Conservation (phyloP, 2,888 invertebrate genomes). For the Nomada lathburiana region DNA sequence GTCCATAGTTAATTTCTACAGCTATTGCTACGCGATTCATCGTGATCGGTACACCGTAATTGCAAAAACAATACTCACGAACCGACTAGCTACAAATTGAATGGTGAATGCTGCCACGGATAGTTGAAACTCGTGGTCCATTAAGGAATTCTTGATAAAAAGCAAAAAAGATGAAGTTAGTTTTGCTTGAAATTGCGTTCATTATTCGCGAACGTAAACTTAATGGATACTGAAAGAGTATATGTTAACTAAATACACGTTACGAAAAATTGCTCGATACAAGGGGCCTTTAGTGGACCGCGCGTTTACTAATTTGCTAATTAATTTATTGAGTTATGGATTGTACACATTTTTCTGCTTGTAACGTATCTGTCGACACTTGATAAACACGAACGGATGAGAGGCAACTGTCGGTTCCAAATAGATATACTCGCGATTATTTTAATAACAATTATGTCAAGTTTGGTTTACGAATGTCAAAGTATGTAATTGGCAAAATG, state of each 20-base stretch:
- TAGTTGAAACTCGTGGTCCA: constrained; percentile 41
- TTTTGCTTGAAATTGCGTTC: not conserved
- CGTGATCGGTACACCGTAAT: constrained; percentile 22
- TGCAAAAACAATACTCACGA: constrained; percentile 24
- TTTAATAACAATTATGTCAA: constrained; percentile 56
- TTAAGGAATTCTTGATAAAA: not conserved
- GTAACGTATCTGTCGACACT: constrained; percentile 23
- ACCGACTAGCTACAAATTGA: constrained; percentile 1
- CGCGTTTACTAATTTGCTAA: constrained; percentile 26
- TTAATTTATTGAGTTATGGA: not conserved
- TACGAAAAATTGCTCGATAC: not conserved
- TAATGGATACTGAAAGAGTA: no score
- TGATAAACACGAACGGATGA: constrained; percentile 33
- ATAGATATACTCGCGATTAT: constrained; percentile 46
- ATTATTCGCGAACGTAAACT: no score
- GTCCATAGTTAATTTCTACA: constrained; percentile 26
- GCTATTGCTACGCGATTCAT: constrained; percentile 36
- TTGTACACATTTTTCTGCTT: constrained; percentile 1
- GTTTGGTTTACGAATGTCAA: constrained; percentile 31
- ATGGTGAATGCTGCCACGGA: constrained; percentile 10
- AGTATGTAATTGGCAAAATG: constrained; percentile 29
- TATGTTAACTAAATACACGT: not conserved
- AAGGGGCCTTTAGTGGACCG: constrained; percentile 15
- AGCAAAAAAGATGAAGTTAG: not conserved
- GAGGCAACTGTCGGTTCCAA: constrained; percentile 37